Conservation (phyloP, 2,797 vertebrate species). For the Carduelis carduelis region DNA sequence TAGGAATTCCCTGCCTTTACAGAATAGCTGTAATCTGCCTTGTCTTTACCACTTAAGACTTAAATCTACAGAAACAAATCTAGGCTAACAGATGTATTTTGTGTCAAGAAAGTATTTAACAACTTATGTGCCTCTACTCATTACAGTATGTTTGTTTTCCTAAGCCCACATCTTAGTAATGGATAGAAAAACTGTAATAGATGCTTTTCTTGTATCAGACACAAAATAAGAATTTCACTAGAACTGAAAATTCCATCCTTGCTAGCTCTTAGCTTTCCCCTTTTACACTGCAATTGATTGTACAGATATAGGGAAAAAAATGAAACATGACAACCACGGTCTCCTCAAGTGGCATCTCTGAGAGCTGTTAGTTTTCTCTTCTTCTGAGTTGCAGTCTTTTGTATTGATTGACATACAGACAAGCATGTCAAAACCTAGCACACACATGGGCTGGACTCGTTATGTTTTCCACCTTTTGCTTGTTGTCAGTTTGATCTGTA, state of each 20-base stretch:
- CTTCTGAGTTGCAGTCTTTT: not conserved
- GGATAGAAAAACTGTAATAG: not conserved
- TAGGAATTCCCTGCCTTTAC: not conserved
- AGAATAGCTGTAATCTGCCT: not conserved
- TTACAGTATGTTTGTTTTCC: not conserved
- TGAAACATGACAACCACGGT: fast-evolving
- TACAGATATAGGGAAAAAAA: not conserved
- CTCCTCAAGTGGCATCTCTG: not conserved
- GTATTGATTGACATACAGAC: not conserved
- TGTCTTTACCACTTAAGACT: not conserved
- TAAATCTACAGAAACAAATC: not conserved
- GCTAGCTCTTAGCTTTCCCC: not conserved
- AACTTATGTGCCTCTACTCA: not conserved
- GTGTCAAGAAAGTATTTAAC: not conserved
- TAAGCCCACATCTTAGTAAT: not conserved
- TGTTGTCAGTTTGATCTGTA: conserved; percentile 13
- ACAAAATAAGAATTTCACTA: not conserved
- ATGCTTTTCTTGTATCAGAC: not conserved
- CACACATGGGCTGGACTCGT: not conserved
- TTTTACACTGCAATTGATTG: not conserved
- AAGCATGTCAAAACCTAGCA: not conserved
- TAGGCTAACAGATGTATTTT: not conserved
- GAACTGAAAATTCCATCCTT: not conserved
- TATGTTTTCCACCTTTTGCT: not conserved
- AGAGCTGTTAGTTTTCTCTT: not conserved